A percentile compares a stretch with the other conserved stretches of the same genome.
Evolutionary conservation across 2,888 invertebrate species (phyloP).

Genomic region (Pammene aurita): DNA sequence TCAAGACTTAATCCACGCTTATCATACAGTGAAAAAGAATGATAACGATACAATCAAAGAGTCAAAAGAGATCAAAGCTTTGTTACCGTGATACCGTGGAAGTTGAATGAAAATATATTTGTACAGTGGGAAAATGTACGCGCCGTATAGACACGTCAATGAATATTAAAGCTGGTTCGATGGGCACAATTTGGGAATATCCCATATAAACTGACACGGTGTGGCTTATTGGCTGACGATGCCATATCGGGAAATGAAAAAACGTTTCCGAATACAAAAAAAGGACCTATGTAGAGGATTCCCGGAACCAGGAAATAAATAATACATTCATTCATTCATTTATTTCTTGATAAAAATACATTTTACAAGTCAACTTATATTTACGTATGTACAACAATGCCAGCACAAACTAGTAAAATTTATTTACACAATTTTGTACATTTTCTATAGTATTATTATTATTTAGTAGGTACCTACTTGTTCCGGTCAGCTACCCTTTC

Average conservation of each 20-base stretch:
- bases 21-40: constrained; percentile 36
- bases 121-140: constrained; percentile 20
- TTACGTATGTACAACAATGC: no score
- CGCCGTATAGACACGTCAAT: constrained; percentile 17
- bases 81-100: constrained; percentile 32
- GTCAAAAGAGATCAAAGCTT: constrained; percentile 38
- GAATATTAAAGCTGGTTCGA: constrained; percentile 23
- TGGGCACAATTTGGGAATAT: constrained; percentile 4
- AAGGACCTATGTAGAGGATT: not conserved
- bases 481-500: no score
- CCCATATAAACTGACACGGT: not conserved
- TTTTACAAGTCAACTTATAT: no score
- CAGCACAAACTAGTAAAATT: no score
- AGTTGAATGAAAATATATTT: constrained; percentile 39
- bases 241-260: not conserved
- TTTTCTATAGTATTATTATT: no score
- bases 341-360: no score
- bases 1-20: constrained; percentile 25
- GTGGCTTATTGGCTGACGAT: constrained; percentile 13
- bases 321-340: no score
- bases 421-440: no score
- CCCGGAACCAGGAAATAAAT: not conserved
- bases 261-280: not conserved
- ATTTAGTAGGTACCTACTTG: no score
- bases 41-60: constrained; percentile 41